These are phyloP conservation scores for Halcyon senegalensis DNA, from an alignment of 2,113 vertebrate genomes.

Conservation along the genomic window DNA sequence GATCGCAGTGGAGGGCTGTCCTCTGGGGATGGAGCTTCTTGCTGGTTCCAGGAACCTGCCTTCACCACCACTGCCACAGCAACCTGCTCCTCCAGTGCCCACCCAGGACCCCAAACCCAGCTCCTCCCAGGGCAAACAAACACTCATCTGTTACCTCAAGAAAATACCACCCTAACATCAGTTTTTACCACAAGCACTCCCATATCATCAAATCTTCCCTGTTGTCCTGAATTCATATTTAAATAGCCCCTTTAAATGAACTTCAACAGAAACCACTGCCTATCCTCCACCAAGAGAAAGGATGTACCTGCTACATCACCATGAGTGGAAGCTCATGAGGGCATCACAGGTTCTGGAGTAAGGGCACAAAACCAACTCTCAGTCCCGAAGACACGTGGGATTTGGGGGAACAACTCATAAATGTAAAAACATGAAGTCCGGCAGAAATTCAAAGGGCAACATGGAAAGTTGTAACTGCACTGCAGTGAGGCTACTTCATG, in stretches of 20 bases:
- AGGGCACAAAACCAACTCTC: not conserved
- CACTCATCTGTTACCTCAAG: not conserved
- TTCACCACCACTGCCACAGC: not conserved
- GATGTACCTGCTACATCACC: not conserved
- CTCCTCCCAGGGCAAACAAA: not conserved
- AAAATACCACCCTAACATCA: not conserved
- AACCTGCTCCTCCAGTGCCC: not conserved
- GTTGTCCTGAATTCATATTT: not conserved
- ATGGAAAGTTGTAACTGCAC: accelerated
- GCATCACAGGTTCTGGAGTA: not conserved
- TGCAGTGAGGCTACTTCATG: not conserved
- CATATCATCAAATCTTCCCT: not conserved
- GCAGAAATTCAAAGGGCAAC: not conserved
- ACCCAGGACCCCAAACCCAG: not conserved
- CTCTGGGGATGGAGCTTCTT: not conserved
- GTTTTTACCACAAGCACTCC: not conserved
- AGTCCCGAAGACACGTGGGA: not conserved
- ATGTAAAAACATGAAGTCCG: accelerated
- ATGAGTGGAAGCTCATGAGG: not conserved
- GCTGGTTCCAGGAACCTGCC: not conserved
- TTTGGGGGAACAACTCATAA: not conserved
- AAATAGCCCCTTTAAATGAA: not conserved
- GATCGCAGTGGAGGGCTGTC: not conserved
- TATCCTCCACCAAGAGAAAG: not conserved
- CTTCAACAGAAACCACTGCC: not conserved